Evolutionary conservation across 1,140 invertebrate genomes (phyloP).

Genomic region (Bradysia coprophila): DNA sequence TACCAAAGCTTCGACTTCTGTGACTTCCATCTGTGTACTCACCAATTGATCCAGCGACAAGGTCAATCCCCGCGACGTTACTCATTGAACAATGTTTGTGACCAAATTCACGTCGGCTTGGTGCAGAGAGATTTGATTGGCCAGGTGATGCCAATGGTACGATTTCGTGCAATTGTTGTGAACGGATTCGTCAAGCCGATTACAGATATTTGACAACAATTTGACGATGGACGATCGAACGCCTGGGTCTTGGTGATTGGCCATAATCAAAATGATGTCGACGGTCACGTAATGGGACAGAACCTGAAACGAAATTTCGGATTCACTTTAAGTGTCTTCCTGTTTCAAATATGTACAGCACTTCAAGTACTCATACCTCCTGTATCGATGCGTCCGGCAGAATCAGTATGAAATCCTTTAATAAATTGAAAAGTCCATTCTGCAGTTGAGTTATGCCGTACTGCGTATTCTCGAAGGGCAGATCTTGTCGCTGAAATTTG

Average conservation of each 20-base stretch:
- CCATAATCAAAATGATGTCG: slow-evolving; percentile 47
- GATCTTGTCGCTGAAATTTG: no score
- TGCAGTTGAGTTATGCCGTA: slow-evolving; percentile 16
- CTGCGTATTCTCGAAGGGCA: no score
- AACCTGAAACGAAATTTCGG: slow-evolving; percentile 15
- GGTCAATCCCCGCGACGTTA: slow-evolving; percentile 11
- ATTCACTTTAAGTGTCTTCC: no score
- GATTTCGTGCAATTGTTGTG: slow-evolving; percentile 38
- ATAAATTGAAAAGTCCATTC: slow-evolving; percentile 13
- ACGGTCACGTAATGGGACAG: slow-evolving; percentile 37
- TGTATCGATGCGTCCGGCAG: slow-evolving; percentile 17
- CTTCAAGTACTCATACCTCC: slow-evolving; percentile 10
- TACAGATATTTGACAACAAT: slow-evolving; percentile 43
- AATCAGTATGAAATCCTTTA: slow-evolving; percentile 18
- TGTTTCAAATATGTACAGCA: no score
- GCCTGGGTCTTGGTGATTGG: slow-evolving; percentile 43
- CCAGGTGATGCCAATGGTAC: slow-evolving; percentile 53
- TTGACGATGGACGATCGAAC: slow-evolving; percentile 54
- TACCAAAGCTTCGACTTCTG: no score
- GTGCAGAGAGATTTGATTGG: slow-evolving; percentile 56
- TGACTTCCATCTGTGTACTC: no score
- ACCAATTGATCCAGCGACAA: slow-evolving; percentile 9
- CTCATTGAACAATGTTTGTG: slow-evolving; percentile 31
- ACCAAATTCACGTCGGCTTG: slow-evolving; percentile 41
- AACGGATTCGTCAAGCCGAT: slow-evolving; percentile 36